Evolutionary conservation across 2,888 invertebrate genomes (phyloP).

Genomic region (Lottia gigantea): DNA sequence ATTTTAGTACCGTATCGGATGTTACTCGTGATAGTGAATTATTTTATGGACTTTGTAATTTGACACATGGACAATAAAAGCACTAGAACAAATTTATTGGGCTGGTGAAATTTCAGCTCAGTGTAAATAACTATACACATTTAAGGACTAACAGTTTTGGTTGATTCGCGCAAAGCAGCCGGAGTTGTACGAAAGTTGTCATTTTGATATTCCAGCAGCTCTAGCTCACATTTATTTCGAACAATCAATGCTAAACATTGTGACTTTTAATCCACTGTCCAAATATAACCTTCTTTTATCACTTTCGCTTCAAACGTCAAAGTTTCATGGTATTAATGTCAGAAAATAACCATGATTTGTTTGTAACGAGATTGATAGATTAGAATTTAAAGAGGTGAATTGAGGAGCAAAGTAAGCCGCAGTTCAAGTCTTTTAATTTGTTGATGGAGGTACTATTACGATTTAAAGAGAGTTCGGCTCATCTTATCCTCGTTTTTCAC

Average conservation of each 20-base stretch:
- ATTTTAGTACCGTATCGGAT: too few relatives aligned
- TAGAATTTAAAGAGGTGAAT: slow-evolving; percentile 1
- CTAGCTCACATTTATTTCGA: too few relatives aligned
- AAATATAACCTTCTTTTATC: not conserved
- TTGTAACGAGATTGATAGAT: not conserved
- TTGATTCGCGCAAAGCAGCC: too few relatives aligned
- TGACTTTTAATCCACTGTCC: not conserved
- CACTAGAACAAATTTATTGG: too few relatives aligned
- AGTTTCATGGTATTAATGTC: not conserved
- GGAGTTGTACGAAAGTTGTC: too few relatives aligned
- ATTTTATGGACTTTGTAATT: too few relatives aligned
- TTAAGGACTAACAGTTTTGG: too few relatives aligned
- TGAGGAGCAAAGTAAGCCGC: slow-evolving; percentile 6
- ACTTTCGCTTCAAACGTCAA: not conserved
- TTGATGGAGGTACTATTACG: not conserved
- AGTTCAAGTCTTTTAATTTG: not conserved
- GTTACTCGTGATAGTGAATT: too few relatives aligned
- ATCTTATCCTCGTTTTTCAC: not conserved
- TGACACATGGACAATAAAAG: too few relatives aligned
- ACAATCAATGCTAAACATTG: not conserved
- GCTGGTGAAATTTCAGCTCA: too few relatives aligned
- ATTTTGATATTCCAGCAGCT: too few relatives aligned
- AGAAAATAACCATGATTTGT: not conserved
- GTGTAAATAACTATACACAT: too few relatives aligned
- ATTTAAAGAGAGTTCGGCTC: slow-evolving; percentile 1